phyloP scores from a whole-genome alignment of 2,797 vertebrate genomes.

The Sebastes goodei region DNA sequence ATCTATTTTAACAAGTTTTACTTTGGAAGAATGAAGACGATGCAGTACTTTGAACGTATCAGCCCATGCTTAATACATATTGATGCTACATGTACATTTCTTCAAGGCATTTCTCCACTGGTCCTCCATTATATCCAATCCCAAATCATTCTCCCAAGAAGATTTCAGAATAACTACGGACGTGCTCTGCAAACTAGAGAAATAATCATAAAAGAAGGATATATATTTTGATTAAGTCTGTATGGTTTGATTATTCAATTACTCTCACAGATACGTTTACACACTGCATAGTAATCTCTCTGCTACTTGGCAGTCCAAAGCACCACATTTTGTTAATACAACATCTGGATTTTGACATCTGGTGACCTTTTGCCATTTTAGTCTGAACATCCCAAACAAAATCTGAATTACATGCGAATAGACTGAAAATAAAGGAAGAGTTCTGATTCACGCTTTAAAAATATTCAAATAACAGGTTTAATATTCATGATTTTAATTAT shows the following conservation, averaged over 20 bases:
- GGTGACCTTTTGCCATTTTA: neutral
- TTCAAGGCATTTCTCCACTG: too few relatives aligned
- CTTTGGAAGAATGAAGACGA: too few relatives aligned
- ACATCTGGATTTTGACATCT: conserved; percentile 11
- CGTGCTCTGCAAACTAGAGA: too few relatives aligned
- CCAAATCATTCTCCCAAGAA: too few relatives aligned
- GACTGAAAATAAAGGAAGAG: neutral
- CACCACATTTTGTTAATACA: neutral
- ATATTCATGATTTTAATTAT: neutral
- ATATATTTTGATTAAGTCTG: neutral
- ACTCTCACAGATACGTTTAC: neutral
- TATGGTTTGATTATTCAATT: neutral
- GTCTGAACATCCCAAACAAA: neutral
- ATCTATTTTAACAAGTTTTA: too few relatives aligned
- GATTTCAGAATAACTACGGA: too few relatives aligned
- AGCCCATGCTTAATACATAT: too few relatives aligned
- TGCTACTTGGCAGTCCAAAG: neutral
- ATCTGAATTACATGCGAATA: neutral
- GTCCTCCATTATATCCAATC: too few relatives aligned
- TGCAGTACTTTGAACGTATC: too few relatives aligned
- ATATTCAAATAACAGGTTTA: neutral
- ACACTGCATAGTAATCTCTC: neutral
- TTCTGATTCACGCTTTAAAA: neutral
- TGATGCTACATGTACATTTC: too few relatives aligned
- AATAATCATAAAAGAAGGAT: too few relatives aligned